Evolutionary conservation across 2,888 invertebrate genomes (phyloP).

Genomic region (Agriotes lineatus): DNA sequence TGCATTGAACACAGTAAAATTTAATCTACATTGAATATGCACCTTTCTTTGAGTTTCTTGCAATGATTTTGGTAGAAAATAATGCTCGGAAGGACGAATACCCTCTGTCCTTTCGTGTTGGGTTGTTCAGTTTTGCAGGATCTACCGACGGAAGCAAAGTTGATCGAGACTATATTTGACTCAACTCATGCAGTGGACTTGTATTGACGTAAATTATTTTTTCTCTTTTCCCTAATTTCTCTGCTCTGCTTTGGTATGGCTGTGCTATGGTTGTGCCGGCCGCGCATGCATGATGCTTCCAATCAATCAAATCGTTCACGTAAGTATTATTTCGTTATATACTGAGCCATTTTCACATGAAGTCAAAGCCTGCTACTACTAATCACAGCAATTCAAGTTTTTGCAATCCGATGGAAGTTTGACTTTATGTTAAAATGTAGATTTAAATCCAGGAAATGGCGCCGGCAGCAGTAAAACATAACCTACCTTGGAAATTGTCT

Average conservation of each 20-base stretch:
- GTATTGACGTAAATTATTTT: conserved; percentile 79
- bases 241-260: conserved; percentile 84
- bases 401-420: background rate
- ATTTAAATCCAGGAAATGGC: conserved; percentile 21
- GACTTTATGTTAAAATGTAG: conserved; percentile 39
- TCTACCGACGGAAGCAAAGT: conserved; percentile 62
- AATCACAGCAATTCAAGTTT: background rate
- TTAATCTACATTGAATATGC: conserved; percentile 38
- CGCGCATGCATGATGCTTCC: conserved; percentile 83
- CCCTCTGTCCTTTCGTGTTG: conserved; percentile 32
- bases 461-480: conserved; percentile 20
- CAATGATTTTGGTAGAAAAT: conserved; percentile 39
- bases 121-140: conserved; percentile 43
- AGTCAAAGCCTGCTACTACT: conserved; percentile 15
- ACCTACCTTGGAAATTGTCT: too few relatives aligned
- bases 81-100: conserved; percentile 26
- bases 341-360: conserved; percentile 44
- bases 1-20: conserved; percentile 38
- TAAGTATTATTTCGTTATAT: conserved; percentile 72
- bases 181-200: conserved; percentile 62
- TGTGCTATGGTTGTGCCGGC: conserved; percentile 85
- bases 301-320: conserved; percentile 78
- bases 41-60: conserved; percentile 41
- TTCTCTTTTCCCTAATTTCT: conserved; percentile 83
- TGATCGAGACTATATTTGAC: conserved; percentile 56